Conservation (phyloP, 2,113 vertebrate genomes). For the Hemibagrus wyckioides region DNA sequence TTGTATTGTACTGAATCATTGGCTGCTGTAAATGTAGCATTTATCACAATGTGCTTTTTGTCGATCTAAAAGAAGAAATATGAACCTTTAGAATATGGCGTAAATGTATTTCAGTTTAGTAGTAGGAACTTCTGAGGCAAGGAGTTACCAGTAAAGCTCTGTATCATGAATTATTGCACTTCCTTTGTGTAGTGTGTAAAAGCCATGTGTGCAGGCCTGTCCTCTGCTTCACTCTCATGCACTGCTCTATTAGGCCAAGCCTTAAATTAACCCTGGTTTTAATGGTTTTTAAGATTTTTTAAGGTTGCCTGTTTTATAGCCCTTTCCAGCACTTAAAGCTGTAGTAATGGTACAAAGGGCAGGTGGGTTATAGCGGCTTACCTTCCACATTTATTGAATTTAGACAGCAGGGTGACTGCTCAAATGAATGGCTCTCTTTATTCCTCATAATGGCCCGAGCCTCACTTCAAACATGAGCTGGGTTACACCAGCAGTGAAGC, state of each 20-base stretch:
- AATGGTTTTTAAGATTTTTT: constrained; percentile 18
- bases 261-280: constrained; percentile 36
- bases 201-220: not conserved
- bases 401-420: not conserved
- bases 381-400: constrained; percentile 36
- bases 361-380: constrained; percentile 17
- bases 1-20: not conserved
- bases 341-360: constrained; percentile 5
- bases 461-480: constrained; percentile 20
- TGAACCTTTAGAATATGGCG: not conserved
- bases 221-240: not conserved
- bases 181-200: not conserved
- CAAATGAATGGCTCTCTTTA: constrained; percentile 37
- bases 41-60: not conserved
- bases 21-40: not conserved
- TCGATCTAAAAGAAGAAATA: not conserved
- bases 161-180: not conserved
- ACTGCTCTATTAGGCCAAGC: not conserved
- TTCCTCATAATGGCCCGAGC: constrained; percentile 18
- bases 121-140: not conserved
- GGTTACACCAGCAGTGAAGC: not conserved
- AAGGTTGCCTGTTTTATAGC: constrained; percentile 20
- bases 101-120: not conserved
- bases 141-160: not conserved
- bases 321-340: constrained; percentile 11